phyloP scores from a whole-genome alignment of 2,113 vertebrate genomes.

The Callocephalon fimbriatum region DNA sequence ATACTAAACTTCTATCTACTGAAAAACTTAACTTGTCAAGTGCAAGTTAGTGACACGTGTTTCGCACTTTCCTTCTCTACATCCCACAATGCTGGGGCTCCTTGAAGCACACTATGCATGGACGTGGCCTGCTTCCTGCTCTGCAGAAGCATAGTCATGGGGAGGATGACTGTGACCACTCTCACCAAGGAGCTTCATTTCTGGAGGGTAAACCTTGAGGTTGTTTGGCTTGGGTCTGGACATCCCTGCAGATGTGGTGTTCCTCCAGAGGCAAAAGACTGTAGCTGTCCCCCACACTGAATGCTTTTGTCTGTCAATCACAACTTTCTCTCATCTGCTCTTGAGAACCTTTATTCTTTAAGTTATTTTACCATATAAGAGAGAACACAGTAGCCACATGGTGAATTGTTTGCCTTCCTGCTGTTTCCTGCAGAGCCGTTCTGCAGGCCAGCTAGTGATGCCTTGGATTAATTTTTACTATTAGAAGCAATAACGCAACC shows the following conservation, averaged over 20 bases:
- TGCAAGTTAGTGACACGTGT: rapidly evolving
- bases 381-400: neutral
- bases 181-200: rapidly evolving
- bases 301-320: neutral
- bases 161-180: rapidly evolving
- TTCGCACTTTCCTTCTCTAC: neutral
- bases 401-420: neutral
- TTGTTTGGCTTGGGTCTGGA: neutral
- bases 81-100: neutral
- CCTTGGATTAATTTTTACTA: neutral
- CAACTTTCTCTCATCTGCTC: neutral
- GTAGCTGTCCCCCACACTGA: neutral
- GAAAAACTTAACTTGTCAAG: neutral
- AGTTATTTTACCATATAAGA: neutral
- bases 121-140: rapidly evolving
- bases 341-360: neutral
- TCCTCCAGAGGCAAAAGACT: neutral
- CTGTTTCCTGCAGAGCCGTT: neutral
- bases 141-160: rapidly evolving
- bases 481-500: neutral
- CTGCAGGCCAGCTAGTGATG: neutral
- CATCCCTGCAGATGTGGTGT: neutral
- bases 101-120: neutral
- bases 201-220: neutral
- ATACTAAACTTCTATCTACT: neutral